A percentile compares a stretch with the other conserved stretches of the same genome.
phyloP scores from a whole-genome alignment of 2,797 vertebrate species.

The Odontamblyopus lacepedii region DNA sequence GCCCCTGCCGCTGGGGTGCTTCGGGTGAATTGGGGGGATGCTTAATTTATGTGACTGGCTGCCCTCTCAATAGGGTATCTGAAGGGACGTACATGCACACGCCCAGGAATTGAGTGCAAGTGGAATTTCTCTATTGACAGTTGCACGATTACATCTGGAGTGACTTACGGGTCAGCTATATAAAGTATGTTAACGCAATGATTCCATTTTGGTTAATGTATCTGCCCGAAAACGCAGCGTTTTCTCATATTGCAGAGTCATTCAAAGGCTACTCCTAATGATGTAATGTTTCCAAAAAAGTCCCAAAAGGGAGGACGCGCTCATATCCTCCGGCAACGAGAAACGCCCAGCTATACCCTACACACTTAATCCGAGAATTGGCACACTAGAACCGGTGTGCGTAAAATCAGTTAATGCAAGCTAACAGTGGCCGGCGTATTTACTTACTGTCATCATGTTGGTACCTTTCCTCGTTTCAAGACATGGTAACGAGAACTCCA shows the following conservation, averaged over 20 bases:
- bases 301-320: conserved; percentile 63
- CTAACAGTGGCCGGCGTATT: conserved; percentile 47
- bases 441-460: conserved; percentile 82
- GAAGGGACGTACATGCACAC: conserved; percentile 50
- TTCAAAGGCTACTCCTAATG: conserved; percentile 63
- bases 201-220: background rate
- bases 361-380: conserved; percentile 25
- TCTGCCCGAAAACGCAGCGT: background rate
- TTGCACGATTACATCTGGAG: conserved; percentile 28
- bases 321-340: conserved; percentile 57
- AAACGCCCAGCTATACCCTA: conserved; percentile 64
- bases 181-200: background rate
- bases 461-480: conserved; percentile 74
- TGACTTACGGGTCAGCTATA: background rate
- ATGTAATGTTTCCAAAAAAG: conserved; percentile 78
- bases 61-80: conserved; percentile 32
- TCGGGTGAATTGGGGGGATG: conserved; percentile 17
- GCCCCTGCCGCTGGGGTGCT: conserved; percentile 42
- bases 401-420: conserved; percentile 15
- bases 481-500: conserved; percentile 71
- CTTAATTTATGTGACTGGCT: conserved; percentile 51
- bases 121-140: conserved; percentile 38
- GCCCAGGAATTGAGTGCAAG: conserved; percentile 53
- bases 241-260: conserved; percentile 58
- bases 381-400: conserved; percentile 13